Evolutionary conservation across 1,140 invertebrate genomes (phyloP), one percentile per base, ranked within the genome.

Genomic region (Bombyx mandarina): DNA sequence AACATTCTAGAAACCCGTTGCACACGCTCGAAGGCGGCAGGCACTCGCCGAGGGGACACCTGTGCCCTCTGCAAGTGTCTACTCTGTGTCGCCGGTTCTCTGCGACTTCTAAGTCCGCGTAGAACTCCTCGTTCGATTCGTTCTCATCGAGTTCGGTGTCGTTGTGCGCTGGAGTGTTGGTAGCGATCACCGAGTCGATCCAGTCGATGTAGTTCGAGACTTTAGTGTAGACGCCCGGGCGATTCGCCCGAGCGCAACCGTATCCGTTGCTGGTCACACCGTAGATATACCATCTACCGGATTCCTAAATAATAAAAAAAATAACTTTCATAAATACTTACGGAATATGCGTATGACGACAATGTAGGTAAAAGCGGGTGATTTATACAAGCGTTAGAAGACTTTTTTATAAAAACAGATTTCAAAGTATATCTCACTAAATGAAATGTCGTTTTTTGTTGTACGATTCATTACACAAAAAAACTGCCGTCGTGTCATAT

Each of bases 161-260:
- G 53, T 77, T 79, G 45, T 55, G 57, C 0, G 49, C 52, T 0
- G 73, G 73, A 9, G 80, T 77, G 66, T 81, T 59, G 1, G 69
- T 64, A 1, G 69, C 68, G 53, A 91, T 90, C 35, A 90, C 88
- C 8, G 88, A 81, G 65, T 94, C 89, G 42, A 96, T 94, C 92
- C 94, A 96, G 45, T 91, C 89, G 12, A 95, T 78, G 78, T 96
- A 95, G 73, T 94, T 90, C 58, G 92, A 88, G 6, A 96, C 94
- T 79, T 95, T 95, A 0, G 95, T 96, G 85, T 97, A 97, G 50
- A 97, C 95, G 2, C 95, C 96, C 3, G 95, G 95, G 43, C 94
- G 88, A 76, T 94, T 94, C 1, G 93, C 92, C 59, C 93, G 90
- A 1, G 95, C 96, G 75, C 95, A 97, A 0, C 95, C 94, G 71